phyloP scores from a whole-genome alignment of 2,797 vertebrate genomes.

The Sandelia bainsii region DNA sequence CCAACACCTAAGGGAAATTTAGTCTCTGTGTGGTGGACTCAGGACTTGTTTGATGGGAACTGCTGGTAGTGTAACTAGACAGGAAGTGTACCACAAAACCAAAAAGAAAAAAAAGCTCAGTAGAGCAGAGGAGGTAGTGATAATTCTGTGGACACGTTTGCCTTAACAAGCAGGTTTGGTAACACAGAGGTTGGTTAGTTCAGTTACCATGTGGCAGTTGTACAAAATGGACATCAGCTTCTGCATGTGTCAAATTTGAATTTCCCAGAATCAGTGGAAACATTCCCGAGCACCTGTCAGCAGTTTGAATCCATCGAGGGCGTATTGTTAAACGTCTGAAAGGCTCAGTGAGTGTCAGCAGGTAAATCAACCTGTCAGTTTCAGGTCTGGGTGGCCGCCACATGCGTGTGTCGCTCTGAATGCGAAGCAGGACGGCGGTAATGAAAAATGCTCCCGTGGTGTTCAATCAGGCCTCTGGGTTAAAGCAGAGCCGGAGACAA shows the following conservation, averaged over 20 bases:
- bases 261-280: not conserved
- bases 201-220: not conserved
- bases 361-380: conserved; percentile 33
- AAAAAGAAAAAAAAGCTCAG: no score
- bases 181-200: not conserved
- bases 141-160: no score
- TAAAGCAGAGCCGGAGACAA: conserved; percentile 16
- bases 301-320: not conserved
- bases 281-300: not conserved
- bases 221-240: not conserved
- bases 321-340: conserved; percentile 5
- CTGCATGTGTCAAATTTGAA: not conserved
- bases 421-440: conserved; percentile 22
- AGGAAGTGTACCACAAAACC: not conserved
- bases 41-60: not conserved
- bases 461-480: conserved; percentile 17
- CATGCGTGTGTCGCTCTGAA: conserved; percentile 8
- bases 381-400: conserved; percentile 22
- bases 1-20: no score
- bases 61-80: not conserved
- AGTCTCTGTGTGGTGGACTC: not conserved
- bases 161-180: not conserved
- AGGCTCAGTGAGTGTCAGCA: conserved; percentile 12
- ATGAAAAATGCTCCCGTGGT: conserved; percentile 18
- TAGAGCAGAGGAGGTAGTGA: no score